A percentile compares a stretch with the other conserved stretches of the same genome.
phyloP scores from a whole-genome alignment of 2,797 vertebrate genomes.

The Loriculus beryllinus region DNA sequence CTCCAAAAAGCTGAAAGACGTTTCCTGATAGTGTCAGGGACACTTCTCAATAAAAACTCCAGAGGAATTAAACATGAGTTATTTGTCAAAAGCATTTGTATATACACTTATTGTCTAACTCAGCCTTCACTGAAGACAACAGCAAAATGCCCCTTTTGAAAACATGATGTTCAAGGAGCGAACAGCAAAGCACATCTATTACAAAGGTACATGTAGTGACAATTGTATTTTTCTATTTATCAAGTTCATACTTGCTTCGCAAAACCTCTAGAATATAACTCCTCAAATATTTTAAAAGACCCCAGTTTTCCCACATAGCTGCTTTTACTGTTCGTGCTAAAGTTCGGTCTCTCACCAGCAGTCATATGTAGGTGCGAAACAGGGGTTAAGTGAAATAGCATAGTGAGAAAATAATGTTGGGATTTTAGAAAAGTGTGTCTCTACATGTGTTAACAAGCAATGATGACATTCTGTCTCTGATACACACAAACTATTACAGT shows the following conservation, averaged over 20 bases:
- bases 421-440: not conserved
- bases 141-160: not conserved
- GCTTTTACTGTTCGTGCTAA: not conserved
- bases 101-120: not conserved
- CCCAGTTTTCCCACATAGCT: not conserved
- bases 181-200: not conserved
- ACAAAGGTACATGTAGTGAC: not conserved
- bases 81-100: not conserved
- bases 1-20: not conserved
- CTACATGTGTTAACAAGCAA: not conserved
- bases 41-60: not conserved
- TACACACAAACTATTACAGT: not conserved
- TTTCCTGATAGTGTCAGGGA: not conserved
- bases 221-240: not conserved
- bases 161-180: not conserved
- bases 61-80: not conserved
- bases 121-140: not conserved
- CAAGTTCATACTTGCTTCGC: not conserved
- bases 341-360: not conserved
- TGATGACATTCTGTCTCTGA: not conserved
- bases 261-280: not conserved
- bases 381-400: not conserved
- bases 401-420: not conserved
- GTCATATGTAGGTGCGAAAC: constrained; percentile 10
- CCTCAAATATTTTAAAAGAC: not conserved